Percentiles rank a stretch among this genome's conserved stretches.
These are phyloP conservation scores for Branchellion lobata DNA, from an alignment of 2,888 invertebrate genomes.

Conservation along the genomic window DNA sequence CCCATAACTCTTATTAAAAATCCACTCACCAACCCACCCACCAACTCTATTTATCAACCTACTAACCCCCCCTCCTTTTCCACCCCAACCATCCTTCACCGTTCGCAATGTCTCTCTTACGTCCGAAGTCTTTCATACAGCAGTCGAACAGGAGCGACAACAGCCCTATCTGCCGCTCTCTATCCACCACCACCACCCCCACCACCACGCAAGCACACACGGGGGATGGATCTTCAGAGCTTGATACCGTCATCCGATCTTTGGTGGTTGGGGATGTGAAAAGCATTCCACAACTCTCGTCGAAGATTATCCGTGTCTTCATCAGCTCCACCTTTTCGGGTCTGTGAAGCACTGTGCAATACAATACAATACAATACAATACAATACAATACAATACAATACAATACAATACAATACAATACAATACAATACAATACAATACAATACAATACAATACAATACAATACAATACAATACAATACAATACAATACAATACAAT, in stretches of 20 bases:
- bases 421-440: too few species aligned
- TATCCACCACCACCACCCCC: constrained; percentile 10
- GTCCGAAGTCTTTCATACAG: background rate
- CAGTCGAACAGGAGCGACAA: too few species aligned
- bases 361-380: background rate
- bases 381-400: too few species aligned
- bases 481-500: too few species aligned
- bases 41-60: too few species aligned
- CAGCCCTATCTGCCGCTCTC: background rate
- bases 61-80: too few species aligned
- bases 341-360: constrained; percentile 28
- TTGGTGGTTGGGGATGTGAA: constrained; percentile 45
- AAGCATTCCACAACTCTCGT: constrained; percentile 48
- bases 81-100: too few species aligned
- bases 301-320: constrained; percentile 51
- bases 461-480: too few species aligned
- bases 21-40: too few species aligned
- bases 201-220: background rate
- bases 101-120: background rate
- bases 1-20: too few species aligned
- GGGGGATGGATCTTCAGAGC: background rate
- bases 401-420: too few species aligned
- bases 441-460: too few species aligned
- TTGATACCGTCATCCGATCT: constrained; percentile 3
- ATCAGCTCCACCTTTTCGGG: constrained; percentile 54